These are phyloP conservation scores for Parochlus steinenii DNA, from an alignment of 2,888 invertebrate species.

Conservation along the genomic window DNA sequence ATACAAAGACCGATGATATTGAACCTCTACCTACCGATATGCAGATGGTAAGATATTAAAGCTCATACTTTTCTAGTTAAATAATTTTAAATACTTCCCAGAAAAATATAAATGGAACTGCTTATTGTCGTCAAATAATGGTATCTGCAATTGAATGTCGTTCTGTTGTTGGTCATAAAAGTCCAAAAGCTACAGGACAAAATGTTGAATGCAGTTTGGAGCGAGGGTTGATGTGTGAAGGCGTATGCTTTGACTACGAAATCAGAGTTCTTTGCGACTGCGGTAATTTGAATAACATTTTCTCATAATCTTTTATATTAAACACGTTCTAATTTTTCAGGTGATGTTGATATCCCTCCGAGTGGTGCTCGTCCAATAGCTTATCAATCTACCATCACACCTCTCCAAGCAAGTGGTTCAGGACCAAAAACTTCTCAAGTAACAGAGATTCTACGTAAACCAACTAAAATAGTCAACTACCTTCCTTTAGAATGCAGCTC, in stretches of 20 bases:
- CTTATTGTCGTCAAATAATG: slow-evolving; percentile 40
- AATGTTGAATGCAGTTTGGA: slow-evolving; percentile 61
- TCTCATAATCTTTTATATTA: not conserved
- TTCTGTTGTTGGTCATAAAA: slow-evolving; percentile 40
- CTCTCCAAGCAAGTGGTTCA: no score
- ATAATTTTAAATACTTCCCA: slow-evolving; percentile 11
- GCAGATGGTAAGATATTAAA: slow-evolving; percentile 34
- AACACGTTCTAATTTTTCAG: slow-evolving; percentile 12
- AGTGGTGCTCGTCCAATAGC: no score
- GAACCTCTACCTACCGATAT: slow-evolving; percentile 39
- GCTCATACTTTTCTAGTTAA: slow-evolving; percentile 1
- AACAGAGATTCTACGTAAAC: no score
- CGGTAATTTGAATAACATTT: slow-evolving; percentile 18
- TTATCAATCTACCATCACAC: no score
- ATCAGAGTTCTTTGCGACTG: slow-evolving; percentile 59
- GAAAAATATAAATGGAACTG: slow-evolving; percentile 27
- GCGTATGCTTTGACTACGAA: slow-evolving; percentile 66
- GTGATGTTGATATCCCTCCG: no score
- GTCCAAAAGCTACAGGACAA: slow-evolving; percentile 51
- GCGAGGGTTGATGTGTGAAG: slow-evolving; percentile 51
- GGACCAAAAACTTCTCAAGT: no score
- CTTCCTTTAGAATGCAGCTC: no score
- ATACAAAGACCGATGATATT: slow-evolving; percentile 32
- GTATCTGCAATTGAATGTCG: slow-evolving; percentile 64
- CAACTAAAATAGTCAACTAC: no score